Evolutionary conservation across 2,113 vertebrate genomes (phyloP).

Genomic region (Chaenocephalus aceratus): DNA sequence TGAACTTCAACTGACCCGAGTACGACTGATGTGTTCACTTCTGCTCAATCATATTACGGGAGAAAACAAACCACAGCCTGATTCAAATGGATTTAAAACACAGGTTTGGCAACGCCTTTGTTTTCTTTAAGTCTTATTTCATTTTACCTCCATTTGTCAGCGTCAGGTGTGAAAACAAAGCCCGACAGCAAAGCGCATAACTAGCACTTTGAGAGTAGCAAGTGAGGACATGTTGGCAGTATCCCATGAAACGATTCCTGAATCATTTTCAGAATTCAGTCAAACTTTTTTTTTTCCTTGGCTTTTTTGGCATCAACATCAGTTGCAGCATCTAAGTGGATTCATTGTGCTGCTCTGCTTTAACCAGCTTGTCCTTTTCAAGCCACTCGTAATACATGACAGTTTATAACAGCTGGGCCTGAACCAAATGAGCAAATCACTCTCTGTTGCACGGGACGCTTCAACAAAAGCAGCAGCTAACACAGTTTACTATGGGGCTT

Average conservation of each 20-base stretch:
- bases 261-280: conserved; percentile 29
- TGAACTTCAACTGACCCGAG: neutral
- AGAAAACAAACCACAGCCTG: neutral
- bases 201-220: neutral
- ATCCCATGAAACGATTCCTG: conserved; percentile 3
- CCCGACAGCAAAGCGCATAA: neutral
- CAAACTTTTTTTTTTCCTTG: neutral
- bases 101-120: neutral
- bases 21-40: neutral
- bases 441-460: conserved; percentile 19
- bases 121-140: neutral
- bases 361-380: conserved; percentile 48
- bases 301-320: conserved; percentile 15
- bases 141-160: neutral
- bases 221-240: conserved; percentile 16
- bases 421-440: conserved; percentile 54
- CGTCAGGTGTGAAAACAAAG: neutral
- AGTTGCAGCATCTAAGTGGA: conserved; percentile 18
- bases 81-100: neutral
- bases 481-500: conserved; percentile 51
- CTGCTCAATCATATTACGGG: neutral
- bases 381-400: conserved; percentile 57
- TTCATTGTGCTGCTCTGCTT: conserved; percentile 34
- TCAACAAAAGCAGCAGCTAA: conserved; percentile 60
- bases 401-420: conserved; percentile 42